A percentile compares a stretch with the other conserved stretches of the same genome.
Evolutionary conservation across 2,113 vertebrate genomes (phyloP).

Genomic region (Entelurus aequoreus): DNA sequence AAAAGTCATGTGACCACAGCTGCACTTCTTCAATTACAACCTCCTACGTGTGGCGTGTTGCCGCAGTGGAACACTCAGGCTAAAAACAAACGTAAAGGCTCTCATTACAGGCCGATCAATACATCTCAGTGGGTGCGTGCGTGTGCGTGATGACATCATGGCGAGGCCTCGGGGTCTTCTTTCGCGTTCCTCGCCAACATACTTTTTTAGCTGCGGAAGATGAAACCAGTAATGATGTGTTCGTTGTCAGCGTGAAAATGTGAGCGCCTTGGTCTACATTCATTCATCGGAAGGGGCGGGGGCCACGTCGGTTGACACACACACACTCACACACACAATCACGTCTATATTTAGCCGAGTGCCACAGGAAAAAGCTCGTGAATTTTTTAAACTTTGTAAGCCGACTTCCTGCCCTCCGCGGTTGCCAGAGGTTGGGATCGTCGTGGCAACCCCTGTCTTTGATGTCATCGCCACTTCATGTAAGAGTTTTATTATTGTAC

Average conservation of each 20-base stretch:
- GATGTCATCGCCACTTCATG: conserved; percentile 18
- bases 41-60: conserved; percentile 30
- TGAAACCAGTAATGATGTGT: conserved; percentile 1
- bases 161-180: conserved; percentile 5
- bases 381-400: conserved; percentile 51
- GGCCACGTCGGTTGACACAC: not conserved
- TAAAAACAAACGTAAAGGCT: conserved; percentile 58
- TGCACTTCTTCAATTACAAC: conserved; percentile 35
- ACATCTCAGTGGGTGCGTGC: conserved; percentile 25
- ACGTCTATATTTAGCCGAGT: conserved; percentile 40
- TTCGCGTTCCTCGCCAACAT: not conserved
- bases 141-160: conserved; percentile 4
- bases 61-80: conserved; percentile 55
- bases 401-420: conserved; percentile 10
- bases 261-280: not conserved
- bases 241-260: not conserved
- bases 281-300: not conserved
- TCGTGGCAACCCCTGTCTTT: conserved; percentile 29
- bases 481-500: not conserved
- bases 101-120: conserved; percentile 58
- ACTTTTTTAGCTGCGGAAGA: conserved; percentile 2
- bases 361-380: conserved; percentile 46
- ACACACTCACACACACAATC: conserved; percentile 12
- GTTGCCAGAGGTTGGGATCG: conserved; percentile 25
- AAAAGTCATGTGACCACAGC: conserved; percentile 4